Evolutionary conservation across 2,888 invertebrate genomes (phyloP).

Genomic region (Metallyticus violacea): DNA sequence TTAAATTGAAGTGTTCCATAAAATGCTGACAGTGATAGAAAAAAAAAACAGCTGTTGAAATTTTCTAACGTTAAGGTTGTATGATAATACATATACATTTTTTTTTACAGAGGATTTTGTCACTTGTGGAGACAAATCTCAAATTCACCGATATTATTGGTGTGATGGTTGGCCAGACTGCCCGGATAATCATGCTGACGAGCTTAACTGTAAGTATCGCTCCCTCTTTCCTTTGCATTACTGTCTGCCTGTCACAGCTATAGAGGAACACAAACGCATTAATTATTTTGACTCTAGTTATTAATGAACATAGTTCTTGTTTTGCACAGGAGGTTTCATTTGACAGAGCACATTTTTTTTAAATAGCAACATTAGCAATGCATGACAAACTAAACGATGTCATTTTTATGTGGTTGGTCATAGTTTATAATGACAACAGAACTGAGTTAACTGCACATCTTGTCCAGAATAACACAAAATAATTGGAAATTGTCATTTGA

Average conservation of each 20-base stretch:
- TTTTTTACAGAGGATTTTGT: slow-evolving; percentile 21
- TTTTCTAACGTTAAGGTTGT: background rate
- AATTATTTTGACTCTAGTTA: background rate
- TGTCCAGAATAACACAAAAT: no score
- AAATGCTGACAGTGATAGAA: no score
- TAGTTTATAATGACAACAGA: no score
- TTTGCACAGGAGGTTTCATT: background rate
- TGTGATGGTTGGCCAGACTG: slow-evolving; percentile 46
- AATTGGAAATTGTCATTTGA: no score
- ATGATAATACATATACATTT: background rate
- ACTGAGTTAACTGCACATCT: no score
- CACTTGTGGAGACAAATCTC: slow-evolving; percentile 41
- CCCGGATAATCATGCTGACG: slow-evolving; percentile 44
- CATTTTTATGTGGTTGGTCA: no score
- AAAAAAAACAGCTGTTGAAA: background rate
- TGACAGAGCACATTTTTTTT: background rate
- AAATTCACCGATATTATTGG: slow-evolving; percentile 42
- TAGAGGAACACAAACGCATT: background rate
- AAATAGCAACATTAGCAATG: background rate
- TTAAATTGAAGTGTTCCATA: no score
- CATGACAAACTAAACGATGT: no score
- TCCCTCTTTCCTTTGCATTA: background rate
- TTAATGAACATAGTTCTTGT: background rate
- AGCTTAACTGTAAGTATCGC: slow-evolving; percentile 41
- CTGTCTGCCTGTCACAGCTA: background rate